These are phyloP conservation scores for Amia ocellicauda DNA, from an alignment of 2,113 vertebrate species.

Conservation along the genomic window DNA sequence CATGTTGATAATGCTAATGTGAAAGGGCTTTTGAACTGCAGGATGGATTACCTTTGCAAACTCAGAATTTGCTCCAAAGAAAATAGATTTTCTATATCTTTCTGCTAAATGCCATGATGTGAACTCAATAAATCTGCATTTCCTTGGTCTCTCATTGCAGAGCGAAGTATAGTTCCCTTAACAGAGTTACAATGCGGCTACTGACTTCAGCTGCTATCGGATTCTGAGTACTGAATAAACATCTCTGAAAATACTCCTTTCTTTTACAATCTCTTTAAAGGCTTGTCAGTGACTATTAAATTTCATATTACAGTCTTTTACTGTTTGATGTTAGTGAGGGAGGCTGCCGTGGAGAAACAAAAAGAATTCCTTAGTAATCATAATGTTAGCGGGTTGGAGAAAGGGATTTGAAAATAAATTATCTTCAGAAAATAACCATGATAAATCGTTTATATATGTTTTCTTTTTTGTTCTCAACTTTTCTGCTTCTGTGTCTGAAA, in stretches of 20 bases:
- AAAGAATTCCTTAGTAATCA: constrained; percentile 33
- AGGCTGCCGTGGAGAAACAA: constrained; percentile 35
- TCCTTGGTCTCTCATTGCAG: too few species aligned
- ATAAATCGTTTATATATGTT: not conserved
- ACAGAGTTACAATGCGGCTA: not conserved
- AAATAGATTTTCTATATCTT: constrained; percentile 32
- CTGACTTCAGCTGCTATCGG: not conserved
- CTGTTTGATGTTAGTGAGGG: constrained; percentile 39
- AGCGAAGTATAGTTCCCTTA: not conserved
- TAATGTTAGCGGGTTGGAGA: not conserved
- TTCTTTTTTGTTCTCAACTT: too few species aligned
- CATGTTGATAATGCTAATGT: too few species aligned
- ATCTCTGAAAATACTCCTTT: constrained; percentile 33
- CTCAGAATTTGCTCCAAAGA: constrained; percentile 23
- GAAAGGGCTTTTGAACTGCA: constrained; percentile 10
- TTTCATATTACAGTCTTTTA: constrained; percentile 45
- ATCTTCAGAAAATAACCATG: not conserved
- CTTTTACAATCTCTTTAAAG: constrained; percentile 37
- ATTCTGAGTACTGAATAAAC: not conserved
- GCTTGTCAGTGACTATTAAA: constrained; percentile 50
- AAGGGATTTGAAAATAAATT: not conserved
- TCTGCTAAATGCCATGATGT: constrained; percentile 32
- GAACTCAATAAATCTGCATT: constrained; percentile 21
- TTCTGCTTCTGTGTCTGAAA: too few species aligned
- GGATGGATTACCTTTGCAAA: constrained; percentile 27